A percentile compares a stretch with the other conserved stretches of the same genome.
These are phyloP conservation scores for Proisotoma minuta DNA, from an alignment of 2,888 invertebrate species.

Conservation along the genomic window DNA sequence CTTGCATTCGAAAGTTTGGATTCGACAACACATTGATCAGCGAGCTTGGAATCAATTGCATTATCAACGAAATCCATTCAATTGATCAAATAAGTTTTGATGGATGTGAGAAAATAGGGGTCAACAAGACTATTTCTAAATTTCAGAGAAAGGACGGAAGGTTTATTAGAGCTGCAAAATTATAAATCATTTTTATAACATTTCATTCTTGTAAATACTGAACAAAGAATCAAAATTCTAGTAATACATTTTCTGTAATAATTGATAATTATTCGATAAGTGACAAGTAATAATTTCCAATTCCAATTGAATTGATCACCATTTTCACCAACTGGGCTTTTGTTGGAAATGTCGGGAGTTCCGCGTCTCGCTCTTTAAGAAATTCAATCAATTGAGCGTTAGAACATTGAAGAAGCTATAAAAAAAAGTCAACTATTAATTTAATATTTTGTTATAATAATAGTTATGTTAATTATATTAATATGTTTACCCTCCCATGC, in stretches of 20 bases:
- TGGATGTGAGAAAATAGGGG: slow-evolving; percentile 19
- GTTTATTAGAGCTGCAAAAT: slow-evolving; percentile 24
- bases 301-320: no score
- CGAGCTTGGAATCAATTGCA: slow-evolving; percentile 17
- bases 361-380: slow-evolving; percentile 8
- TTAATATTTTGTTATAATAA: background rate
- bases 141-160: slow-evolving; percentile 29
- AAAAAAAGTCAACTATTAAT: background rate
- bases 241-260: no score
- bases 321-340: no score
- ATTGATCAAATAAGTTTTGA: slow-evolving; percentile 27
- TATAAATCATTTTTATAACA: no score
- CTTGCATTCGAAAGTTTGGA: slow-evolving; percentile 25
- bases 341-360: no score
- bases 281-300: no score
- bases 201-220: no score
- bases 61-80: slow-evolving; percentile 18
- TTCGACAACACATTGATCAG: slow-evolving; percentile 34
- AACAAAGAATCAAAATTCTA: no score
- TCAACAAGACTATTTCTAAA: slow-evolving; percentile 12
- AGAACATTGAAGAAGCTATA: slow-evolving; percentile 29
- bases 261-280: no score
- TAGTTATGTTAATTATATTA: background rate
- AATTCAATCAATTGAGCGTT: slow-evolving; percentile 23
- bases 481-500: slow-evolving; percentile 28